Base-by-base conservation (phyloP, 2,888 invertebrate species). In the Bellardia bayeri region DNA sequence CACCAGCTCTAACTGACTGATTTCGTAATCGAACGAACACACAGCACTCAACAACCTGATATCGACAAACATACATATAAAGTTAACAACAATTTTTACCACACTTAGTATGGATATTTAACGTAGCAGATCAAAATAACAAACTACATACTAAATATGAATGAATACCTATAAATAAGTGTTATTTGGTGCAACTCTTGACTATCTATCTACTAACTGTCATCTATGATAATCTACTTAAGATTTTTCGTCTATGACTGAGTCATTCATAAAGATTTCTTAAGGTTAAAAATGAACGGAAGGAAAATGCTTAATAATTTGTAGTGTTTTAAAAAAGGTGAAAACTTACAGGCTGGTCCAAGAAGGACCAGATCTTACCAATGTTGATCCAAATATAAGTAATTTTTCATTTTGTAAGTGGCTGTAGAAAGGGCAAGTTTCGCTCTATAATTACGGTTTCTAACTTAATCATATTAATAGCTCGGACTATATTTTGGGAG, bases 1-100 rank as follows among this genome's bases (percentile, higher is more conserved):
- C 66, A 61, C 58, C 64, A 63, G 7, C 9, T 58, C 2, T 69
- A 13, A 49, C 37, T 49, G 64, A 64, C 68, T 61, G 85, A 75
- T 85, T 85, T 85, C 80, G 64, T 81, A 85, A 81, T 14, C 45
- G 63, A 71, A 71, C 30, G n/a, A 71, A 80, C 16, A 68, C 13
- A 33, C n/a, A 11, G 33, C 58, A 37, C 45, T 64, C 33, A 79
- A 74, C 49, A 68, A 85, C 68, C 45, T 63, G 61, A 80, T 75
- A 80, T 61, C 63, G 66, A 51, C 54, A 16, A 30, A 16, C 40
- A 64, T n/a, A 40, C 2, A 64, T 40, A 40, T 8, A 33, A 56
- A 23, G 56, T 56, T 69, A 69, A 69, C 14, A 49, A 63, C n/a
- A 75, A 61, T 45, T 51, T 66, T 40, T 69, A 61, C 37, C 37